phyloP scores from a whole-genome alignment of 2,888 invertebrate species.

The Caenorhabditis doughertyi region DNA sequence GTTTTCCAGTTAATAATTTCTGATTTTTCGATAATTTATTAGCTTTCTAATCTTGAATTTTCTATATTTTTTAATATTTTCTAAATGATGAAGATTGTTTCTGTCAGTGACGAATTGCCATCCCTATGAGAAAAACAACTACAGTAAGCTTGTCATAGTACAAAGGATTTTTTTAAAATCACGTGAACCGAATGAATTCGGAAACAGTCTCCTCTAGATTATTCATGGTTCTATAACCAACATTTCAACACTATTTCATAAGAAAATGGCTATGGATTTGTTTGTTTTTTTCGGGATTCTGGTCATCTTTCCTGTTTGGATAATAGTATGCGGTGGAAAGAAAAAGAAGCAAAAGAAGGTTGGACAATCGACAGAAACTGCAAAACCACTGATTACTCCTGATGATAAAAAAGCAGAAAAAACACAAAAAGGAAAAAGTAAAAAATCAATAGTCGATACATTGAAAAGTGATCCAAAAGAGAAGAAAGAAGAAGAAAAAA shows the following conservation, averaged over 20 bases:
- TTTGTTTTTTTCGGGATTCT: slow-evolving; percentile 1
- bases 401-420: slow-evolving; percentile 2
- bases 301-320: slow-evolving; percentile 2
- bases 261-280: slow-evolving; percentile 18
- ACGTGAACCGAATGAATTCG: not conserved
- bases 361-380: slow-evolving; percentile 19
- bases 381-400: not conserved
- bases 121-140: too few relatives aligned
- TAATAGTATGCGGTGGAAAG: slow-evolving; percentile 16
- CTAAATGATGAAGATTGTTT: not conserved
- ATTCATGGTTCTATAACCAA: not conserved
- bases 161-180: not conserved
- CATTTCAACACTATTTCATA: not conserved
- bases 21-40: not conserved
- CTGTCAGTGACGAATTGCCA: not conserved
- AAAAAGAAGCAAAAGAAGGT: not conserved
- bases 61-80: not conserved
- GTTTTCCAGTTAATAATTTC: not conserved
- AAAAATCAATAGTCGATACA: not conserved
- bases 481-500: slow-evolving; percentile 1
- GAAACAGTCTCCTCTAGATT: too few relatives aligned
- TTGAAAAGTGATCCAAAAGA: slow-evolving; percentile 6
- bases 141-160: too few relatives aligned
- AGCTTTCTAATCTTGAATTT: not conserved
- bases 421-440: not conserved